Base-by-base conservation (phyloP, 1,140 invertebrate species). In the Cyclina sinensis region DNA sequence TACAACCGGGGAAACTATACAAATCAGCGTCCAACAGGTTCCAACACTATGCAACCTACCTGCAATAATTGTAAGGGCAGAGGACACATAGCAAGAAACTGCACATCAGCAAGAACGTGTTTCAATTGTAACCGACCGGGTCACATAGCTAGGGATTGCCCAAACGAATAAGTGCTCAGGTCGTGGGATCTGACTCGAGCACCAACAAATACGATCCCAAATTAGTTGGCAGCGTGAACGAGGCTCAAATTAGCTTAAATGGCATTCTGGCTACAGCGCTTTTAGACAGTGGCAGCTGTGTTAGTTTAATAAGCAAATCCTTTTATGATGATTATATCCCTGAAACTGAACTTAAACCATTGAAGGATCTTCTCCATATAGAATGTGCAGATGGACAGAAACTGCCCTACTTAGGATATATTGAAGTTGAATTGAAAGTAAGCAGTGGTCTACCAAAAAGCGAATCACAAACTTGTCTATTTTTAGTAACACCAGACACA, bases 251-350 rank as follows among this genome's bases (percentile, higher is more conserved):
- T 3, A 39, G 9, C 4, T 11, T 76, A 9, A 76, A 76, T 43
- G 30, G 27, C 24, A 30, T 76, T 21, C 2, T n/a, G 46, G 9
- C 43, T 9, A 39, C 27, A 43, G 35, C 73, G 2, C 43, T 76
- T 9, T 16, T 43, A 11, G 73, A 76, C 30, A 76, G 27, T 24
- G 73, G 73, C 39, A 76, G 73, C n/a, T 76, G 73, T 48, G 73
- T 76, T 7, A 76, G 73, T 76, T 1, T 76, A 3, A 48, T 76
- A 3, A 35, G 7, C 37, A 48, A 39, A 39, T 39, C 73, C 16
- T 76, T 76, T 76, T 74, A 74, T 74, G 37, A 65, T 32, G 30
- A 32, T n/a, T n/a, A n/a, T n/a, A n/a, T n/a, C n/a, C n/a, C n/a
- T n/a, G n/a, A n/a, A n/a, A n/a, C n/a, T n/a, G n/a, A n/a, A n/a